These are phyloP conservation scores for Cremastinae sp. DNA, from an alignment of 2,888 invertebrate species.

Conservation along the genomic window DNA sequence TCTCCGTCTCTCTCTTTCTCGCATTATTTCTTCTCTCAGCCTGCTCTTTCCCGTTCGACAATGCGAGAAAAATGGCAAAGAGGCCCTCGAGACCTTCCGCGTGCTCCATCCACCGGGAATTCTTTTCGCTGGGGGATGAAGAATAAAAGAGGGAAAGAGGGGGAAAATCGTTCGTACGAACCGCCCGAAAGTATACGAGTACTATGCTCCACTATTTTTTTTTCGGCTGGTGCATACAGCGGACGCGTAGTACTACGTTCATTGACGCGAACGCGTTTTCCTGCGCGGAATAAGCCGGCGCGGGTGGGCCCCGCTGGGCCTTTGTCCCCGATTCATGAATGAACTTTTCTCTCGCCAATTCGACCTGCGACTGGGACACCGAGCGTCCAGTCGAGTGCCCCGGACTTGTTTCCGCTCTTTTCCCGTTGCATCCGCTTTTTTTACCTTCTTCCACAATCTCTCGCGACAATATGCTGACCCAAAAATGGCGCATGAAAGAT, in stretches of 20 bases:
- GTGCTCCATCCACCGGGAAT: conserved; percentile 39
- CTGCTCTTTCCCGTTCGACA: conserved; percentile 17
- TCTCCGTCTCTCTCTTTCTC: conserved; percentile 4
- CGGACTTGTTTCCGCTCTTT: too few relatives aligned
- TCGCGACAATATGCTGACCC: too few relatives aligned
- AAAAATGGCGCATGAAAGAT: too few relatives aligned
- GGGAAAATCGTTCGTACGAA: conserved; percentile 26
- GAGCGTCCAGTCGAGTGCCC: background rate
- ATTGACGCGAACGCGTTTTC: conserved; percentile 68
- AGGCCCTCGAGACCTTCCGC: conserved; percentile 63
- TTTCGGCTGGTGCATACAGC: background rate
- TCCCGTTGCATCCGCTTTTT: too few relatives aligned
- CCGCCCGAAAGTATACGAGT: conserved; percentile 40
- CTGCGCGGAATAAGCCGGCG: conserved; percentile 47
- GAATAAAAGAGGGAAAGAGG: too few relatives aligned
- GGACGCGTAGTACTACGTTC: conserved; percentile 76
- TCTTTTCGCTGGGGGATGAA: conserved; percentile 39
- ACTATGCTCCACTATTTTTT: conserved; percentile 59
- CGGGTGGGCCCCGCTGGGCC: conserved; percentile 67
- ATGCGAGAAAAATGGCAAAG: conserved; percentile 54
- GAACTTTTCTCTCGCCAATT: conserved; percentile 65
- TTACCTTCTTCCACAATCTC: too few relatives aligned
- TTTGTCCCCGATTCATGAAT: conserved; percentile 71
- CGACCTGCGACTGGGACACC: background rate
- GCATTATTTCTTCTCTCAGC: background rate